Evolutionary conservation across 2,113 vertebrate genomes (phyloP), one percentile per base, ranked within the genome.

Genomic region (Plectropomus leopardus): DNA sequence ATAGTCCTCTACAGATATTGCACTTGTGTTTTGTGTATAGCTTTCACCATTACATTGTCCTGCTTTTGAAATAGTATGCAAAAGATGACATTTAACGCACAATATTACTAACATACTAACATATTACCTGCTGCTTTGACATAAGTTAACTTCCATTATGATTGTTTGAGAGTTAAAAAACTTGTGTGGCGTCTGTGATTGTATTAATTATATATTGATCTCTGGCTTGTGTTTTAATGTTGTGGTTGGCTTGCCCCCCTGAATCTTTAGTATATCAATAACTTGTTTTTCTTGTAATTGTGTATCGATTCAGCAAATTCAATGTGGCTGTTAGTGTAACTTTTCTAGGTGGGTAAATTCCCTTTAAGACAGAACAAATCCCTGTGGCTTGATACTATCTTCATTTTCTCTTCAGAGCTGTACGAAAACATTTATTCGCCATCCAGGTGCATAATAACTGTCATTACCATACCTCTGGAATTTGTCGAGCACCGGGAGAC

Each of bases 211-310:
- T 51, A 17, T 85, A 94, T 92, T 45, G 93, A 94, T 89, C 64
- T 61, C 55, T 77, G 21, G 48, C 53, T 80, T 81, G 71, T 88
- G 66, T 88, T 88, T 89, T 91, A 89, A 92, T 87, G 83, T 76
- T 69, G 72, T 76, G 82, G 48, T 85, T 86, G 66, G 72, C 83
- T 85, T 88, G 61, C 34, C 76, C 72, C 60, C 57, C 26, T 61
- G 59, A 78, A 92, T 91, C 84, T 86, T 90, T 81, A 83, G 57
- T 83, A 68, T 90, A 93, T 93, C 93, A 93, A 92, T 94, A 93
- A 85, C 85, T 87, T 78, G 84, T 86, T 93, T 93, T 81, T 88
- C 84, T 88, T 90, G 84, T 94, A 94, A 95, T 95, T 95, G 80
- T 36, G 66, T 94, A 95, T 94, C 53, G 94, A 94, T 93, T 91